These are phyloP conservation scores for Meiosimyza platycephala DNA, from an alignment of 2,888 invertebrate species.

Conservation along the genomic window DNA sequence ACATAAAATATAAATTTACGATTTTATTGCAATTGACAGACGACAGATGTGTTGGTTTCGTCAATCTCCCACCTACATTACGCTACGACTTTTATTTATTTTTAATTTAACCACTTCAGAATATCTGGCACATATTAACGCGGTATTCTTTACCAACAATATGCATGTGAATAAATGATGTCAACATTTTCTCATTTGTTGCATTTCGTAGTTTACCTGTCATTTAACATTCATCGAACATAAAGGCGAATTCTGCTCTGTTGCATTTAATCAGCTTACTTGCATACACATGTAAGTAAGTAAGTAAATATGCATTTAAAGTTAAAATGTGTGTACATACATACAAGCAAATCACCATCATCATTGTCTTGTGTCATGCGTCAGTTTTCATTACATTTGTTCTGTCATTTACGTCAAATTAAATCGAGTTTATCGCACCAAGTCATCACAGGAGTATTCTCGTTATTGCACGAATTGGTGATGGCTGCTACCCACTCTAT, in stretches of 20 bases:
- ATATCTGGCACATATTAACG: neutral
- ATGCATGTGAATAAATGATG: too few species aligned
- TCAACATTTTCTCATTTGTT: neutral
- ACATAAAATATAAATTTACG: too few species aligned
- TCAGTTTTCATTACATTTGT: conserved; percentile 8
- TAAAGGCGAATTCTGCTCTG: neutral
- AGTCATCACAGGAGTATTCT: too few species aligned
- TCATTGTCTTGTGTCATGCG: neutral
- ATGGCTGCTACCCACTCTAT: too few species aligned
- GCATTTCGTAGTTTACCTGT: neutral
- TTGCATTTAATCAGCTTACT: conserved; percentile 10
- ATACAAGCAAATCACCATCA: neutral
- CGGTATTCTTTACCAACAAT: neutral
- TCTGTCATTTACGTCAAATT: conserved; percentile 10
- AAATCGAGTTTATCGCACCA: neutral
- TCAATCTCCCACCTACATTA: too few species aligned
- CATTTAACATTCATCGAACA: neutral
- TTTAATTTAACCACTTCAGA: neutral
- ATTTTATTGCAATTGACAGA: too few species aligned
- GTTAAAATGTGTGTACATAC: neutral
- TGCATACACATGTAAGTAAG: neutral
- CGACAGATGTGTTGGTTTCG: too few species aligned
- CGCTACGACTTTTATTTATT: conserved; percentile 1
- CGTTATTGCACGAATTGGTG: too few species aligned
- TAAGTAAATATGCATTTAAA: neutral